Base-by-base conservation (phyloP, 2,113 vertebrate species). In the Calidris pugnax region DNA sequence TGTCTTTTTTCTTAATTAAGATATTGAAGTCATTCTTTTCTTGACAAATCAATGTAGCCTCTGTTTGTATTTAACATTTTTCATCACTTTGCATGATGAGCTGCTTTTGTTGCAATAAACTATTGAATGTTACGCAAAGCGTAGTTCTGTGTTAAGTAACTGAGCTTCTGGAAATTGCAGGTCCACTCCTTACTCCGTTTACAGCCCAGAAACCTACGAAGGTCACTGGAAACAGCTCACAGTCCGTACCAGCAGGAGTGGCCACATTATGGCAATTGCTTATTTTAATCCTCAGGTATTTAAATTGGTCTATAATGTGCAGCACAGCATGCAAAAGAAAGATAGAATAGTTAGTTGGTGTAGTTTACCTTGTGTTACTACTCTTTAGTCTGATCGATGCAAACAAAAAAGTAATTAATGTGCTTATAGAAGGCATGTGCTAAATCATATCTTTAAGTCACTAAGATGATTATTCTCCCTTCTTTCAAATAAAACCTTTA, bases 151-250 rank as follows among this genome's bases (percentile, higher is more conserved):
- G 15, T 79, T 28, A 23, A 71, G 14, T 96, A 86, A 98, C 71
- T 0, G 4, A 89, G 14, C 14, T 90, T 84, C 47, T 96, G 56
- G 41, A 43, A 55, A 32, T 91, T 97, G 45, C 98, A 99, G 99
- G 97, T 99, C 98, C 4, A 99, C 99, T 12, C 96, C 98, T 1
- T 99, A 99, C 94, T 97, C 98, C 0, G 99, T 99, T 43, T 99
- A 99, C 95, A 98, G 99, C 93, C 99, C 99, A 4, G 99, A 99
- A 96, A 99, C 99, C 0, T 99, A 99, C 1, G 98, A 98, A 6
- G 99, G 99, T 19, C 98, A 99, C 98, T 99, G 99, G 99, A 99
- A 99, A 62, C 99, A 99, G 97, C 98, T 99, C 67, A 99, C 99
- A 0, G 99, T 99, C 14, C 98, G 99, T 15, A 99, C 98, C 35